A percentile compares a stretch with the other conserved stretches of the same genome.
phyloP scores from a whole-genome alignment of 2,888 invertebrate species.

The Pachymerium ferrugineum region DNA sequence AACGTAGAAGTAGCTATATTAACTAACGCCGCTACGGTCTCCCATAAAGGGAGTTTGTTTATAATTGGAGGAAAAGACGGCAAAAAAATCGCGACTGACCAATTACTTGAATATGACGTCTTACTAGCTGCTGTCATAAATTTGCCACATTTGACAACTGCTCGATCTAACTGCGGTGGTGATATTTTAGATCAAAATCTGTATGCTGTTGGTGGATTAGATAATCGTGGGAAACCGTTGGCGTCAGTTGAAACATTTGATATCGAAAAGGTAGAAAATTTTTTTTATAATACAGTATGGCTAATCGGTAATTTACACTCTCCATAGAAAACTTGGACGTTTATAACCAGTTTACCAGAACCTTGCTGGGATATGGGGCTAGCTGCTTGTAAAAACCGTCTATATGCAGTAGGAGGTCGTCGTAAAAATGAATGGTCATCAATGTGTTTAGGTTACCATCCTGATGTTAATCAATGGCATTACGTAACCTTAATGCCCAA shows the following conservation, averaged over 20 bases:
- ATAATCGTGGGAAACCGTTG: neutral
- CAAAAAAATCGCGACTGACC: neutral
- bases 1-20: neutral
- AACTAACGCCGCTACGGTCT: neutral
- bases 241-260: neutral
- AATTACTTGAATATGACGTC: neutral
- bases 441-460: neutral
- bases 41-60: neutral
- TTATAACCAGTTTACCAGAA: neutral
- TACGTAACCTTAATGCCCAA: neutral
- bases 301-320: neutral
- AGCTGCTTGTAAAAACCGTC: neutral
- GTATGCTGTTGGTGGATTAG: conserved; percentile 11
- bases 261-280: neutral
- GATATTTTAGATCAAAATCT: neutral
- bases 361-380: conserved; percentile 31
- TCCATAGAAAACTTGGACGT: neutral
- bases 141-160: neutral
- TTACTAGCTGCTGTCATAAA: neutral
- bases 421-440: conserved; percentile 23
- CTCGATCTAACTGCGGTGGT: neutral
- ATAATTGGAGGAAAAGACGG: conserved; percentile 23
- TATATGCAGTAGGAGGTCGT: conserved; percentile 21
- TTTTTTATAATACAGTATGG: neutral
- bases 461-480: neutral